These are phyloP conservation scores for Tetraneura akinire DNA, from an alignment of 1,140 invertebrate species.

Conservation along the genomic window DNA sequence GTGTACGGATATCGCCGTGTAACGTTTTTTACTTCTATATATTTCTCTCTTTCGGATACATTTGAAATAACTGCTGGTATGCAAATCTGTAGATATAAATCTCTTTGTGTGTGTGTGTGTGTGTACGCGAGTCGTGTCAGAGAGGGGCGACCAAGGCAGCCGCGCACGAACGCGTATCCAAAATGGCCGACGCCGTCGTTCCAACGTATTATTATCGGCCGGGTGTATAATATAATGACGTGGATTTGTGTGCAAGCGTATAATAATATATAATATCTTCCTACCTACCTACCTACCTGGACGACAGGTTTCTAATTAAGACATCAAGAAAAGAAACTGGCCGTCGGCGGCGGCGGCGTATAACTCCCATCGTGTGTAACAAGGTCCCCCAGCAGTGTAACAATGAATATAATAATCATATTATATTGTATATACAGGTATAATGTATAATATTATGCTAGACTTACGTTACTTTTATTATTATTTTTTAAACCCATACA, in stretches of 20 bases:
- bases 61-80: slow-evolving; percentile 34
- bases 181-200: slow-evolving; percentile 42
- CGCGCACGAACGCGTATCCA: slow-evolving; percentile 41
- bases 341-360: slow-evolving; percentile 31
- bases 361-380: slow-evolving; percentile 45
- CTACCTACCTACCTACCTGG: slow-evolving; percentile 1
- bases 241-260: background rate
- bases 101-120: background rate
- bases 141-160: background rate
- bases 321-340: slow-evolving; percentile 45
- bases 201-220: slow-evolving; percentile 36
- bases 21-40: background rate
- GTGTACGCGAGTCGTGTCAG: too few relatives aligned
- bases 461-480: slow-evolving; percentile 1
- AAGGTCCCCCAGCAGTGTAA: slow-evolving; percentile 3
- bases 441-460: too few relatives aligned
- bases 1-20: too few relatives aligned
- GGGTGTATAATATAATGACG: slow-evolving; percentile 29
- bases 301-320: slow-evolving; percentile 51
- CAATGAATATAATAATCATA: slow-evolving; percentile 29
- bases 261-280: background rate
- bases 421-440: background rate
- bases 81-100: slow-evolving; percentile 48
- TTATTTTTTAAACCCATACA: background rate
- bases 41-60: background rate